Conservation (phyloP, 1,140 invertebrate genomes). For the Zaprionus vittiger region DNA sequence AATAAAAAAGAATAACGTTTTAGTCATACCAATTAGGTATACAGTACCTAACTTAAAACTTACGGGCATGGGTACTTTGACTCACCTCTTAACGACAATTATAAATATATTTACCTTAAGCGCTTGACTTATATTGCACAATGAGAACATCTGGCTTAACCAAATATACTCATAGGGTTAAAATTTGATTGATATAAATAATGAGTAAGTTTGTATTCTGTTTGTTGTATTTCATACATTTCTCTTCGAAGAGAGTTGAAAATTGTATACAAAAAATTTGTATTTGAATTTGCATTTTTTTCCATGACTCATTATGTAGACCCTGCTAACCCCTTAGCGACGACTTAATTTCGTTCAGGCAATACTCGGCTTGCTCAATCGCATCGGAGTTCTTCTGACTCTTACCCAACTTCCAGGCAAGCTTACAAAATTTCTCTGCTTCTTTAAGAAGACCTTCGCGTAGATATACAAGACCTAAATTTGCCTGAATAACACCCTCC, state of each 20-base stretch:
- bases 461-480: constrained; percentile 92
- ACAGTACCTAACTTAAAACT: too few species aligned
- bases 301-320: neutral
- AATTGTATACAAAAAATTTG: neutral
- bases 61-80: too few species aligned
- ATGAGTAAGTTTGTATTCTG: neutral
- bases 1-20: neutral
- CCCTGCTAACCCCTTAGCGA: neutral
- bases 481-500: constrained; percentile 91
- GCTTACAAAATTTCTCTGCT: constrained; percentile 89
- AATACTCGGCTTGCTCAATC: constrained; percentile 88
- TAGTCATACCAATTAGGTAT: too few species aligned
- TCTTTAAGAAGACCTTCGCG: constrained; percentile 89
- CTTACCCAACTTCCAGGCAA: constrained; percentile 89
- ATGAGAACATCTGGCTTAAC: too few species aligned
- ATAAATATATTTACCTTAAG: too few species aligned
- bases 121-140: too few species aligned
- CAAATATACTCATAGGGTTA: too few species aligned
- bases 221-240: neutral
- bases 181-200: too few species aligned
- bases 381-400: constrained; percentile 88
- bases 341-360: constrained; percentile 88
- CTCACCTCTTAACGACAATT: too few species aligned
- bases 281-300: neutral
- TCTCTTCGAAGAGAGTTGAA: neutral